These are phyloP conservation scores for Polylopha cassiicola DNA, from an alignment of 2,888 invertebrate species.

Conservation along the genomic window DNA sequence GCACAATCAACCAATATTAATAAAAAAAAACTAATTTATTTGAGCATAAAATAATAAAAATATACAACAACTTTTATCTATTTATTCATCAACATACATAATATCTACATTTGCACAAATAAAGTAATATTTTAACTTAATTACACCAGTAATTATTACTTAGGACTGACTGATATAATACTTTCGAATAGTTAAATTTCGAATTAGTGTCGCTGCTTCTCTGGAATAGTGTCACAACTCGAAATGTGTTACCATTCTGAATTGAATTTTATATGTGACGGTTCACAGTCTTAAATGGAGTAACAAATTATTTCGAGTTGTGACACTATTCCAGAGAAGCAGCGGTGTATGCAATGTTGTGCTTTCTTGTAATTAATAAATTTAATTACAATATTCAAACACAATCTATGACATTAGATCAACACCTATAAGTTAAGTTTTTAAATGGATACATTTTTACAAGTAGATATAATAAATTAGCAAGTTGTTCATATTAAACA, in stretches of 20 bases:
- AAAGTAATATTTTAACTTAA: conserved; percentile 65
- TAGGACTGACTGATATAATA: conserved; percentile 60
- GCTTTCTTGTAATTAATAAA: conserved; percentile 18
- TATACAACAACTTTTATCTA: conserved; percentile 60
- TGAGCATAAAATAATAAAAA: conserved; percentile 32
- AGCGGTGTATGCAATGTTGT: conserved; percentile 15
- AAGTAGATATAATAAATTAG: conserved; percentile 60
- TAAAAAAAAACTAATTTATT: conserved; percentile 15
- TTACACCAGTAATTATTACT: conserved; percentile 61
- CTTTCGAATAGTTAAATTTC: conserved; percentile 53
- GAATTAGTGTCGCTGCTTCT: too few relatives aligned
- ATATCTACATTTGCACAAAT: conserved; percentile 77
- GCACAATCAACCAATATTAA: neutral
- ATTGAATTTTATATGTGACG: too few relatives aligned
- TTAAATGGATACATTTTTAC: conserved; percentile 58
- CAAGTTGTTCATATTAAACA: conserved; percentile 34
- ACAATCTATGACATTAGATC: conserved; percentile 50
- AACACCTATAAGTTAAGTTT: conserved; percentile 54
- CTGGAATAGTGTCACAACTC: too few relatives aligned
- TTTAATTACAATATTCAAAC: conserved; percentile 17
- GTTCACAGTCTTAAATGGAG: too few relatives aligned
- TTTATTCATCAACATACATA: conserved; percentile 78
- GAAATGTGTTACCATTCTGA: too few relatives aligned
- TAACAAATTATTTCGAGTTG: too few relatives aligned
- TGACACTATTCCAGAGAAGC: too few relatives aligned